Evolutionary conservation across 2,888 invertebrate genomes (phyloP), one percentile per base, ranked within the genome.

Genomic region (Entomobrya proxima): DNA sequence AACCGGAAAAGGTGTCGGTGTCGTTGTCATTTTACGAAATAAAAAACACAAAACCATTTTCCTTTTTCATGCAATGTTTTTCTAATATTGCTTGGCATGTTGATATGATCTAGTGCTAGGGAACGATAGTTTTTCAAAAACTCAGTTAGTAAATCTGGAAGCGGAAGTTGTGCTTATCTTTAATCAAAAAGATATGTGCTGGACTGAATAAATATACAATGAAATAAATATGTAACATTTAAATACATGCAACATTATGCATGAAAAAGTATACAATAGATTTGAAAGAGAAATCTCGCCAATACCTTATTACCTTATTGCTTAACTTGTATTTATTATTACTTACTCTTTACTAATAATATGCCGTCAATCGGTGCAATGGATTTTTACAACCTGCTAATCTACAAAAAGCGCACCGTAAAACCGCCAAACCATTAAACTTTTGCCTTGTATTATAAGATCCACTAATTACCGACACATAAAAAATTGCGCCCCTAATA

Each of bases 111-210:
- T n/a, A n/a, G n/a, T n/a, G n/a, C n/a, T n/a, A n/a, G n/a, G n/a
- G n/a, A n/a, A n/a, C n/a, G n/a, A n/a, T n/a, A 55, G 27, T 64
- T 35, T 35, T 24, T 37, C 11, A 3, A 64, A 64, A 64, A 64
- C 2, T 6, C 7, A 32, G n/a, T 64, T 35, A 18, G 35, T 4
- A 64, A 35, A 37, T 35, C 1, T 35, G 2, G 37, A 69, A 50
- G 24, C 79, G 79, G 79, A 79, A 79, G 69, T 79, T 79, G 67
- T 79, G 79, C 67, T 79, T 52, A 79, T 79, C 50, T 67, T 47
- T 47, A 52, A 69, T 67, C 9, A 67, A 24, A 27, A 18, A 55
- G 18, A 18, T 35, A 52, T 44, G 18, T 15, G 9, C n/a, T 15
- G 21, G 24, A 40, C 50, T 75, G 52, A 55, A 35, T 35, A 75